phyloP scores from a whole-genome alignment of 2,113 vertebrate species.

The Peromyscus polionotus region DNA sequence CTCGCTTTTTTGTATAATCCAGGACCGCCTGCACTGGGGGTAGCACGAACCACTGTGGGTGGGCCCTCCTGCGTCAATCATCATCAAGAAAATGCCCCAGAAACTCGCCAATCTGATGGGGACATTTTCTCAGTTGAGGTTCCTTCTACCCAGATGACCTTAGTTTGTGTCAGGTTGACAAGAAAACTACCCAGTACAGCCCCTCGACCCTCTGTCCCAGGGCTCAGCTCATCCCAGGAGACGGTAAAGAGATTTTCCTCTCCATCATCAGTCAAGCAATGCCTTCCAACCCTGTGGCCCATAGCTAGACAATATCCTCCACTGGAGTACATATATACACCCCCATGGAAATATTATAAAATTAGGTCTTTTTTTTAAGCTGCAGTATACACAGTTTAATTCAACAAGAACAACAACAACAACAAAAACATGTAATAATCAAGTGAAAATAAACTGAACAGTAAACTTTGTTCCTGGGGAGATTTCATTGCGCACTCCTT shows the following conservation, averaged over 20 bases:
- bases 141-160: not conserved
- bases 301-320: not conserved
- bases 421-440: too few relatives aligned
- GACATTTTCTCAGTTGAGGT: not conserved
- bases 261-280: not conserved
- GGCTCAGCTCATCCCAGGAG: not conserved
- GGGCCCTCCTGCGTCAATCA: not conserved
- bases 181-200: not conserved
- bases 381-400: too few relatives aligned
- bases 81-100: not conserved
- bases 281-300: not conserved
- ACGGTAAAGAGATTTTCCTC: not conserved
- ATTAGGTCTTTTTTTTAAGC: not conserved
- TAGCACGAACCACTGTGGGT: not conserved
- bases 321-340: too few relatives aligned
- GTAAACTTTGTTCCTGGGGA: not conserved
- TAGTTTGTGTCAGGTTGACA: not conserved
- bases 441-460: too few relatives aligned
- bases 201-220: not conserved
- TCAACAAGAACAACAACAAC: too few relatives aligned
- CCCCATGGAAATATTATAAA: not conserved
- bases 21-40: not conserved
- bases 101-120: not conserved
- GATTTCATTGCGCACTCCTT: too few relatives aligned
- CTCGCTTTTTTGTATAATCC: not conserved